Percentiles rank a stretch among this genome's conserved stretches.
Conservation (phyloP, 2,888 invertebrate genomes). For the Meghimatium bilineatum region DNA sequence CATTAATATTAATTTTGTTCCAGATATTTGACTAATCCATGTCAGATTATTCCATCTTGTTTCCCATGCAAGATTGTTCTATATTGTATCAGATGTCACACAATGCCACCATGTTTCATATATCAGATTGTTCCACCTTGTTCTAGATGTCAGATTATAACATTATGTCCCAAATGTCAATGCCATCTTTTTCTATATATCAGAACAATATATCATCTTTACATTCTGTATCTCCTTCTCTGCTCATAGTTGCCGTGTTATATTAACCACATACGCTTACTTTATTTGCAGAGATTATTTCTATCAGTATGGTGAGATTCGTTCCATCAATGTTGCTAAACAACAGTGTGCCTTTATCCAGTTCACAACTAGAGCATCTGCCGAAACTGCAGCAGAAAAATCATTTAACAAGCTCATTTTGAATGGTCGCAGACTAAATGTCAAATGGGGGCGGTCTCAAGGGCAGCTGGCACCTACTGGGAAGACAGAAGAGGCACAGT, state of each 20-base stretch:
- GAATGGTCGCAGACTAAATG: conserved; percentile 88
- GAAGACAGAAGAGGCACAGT: conserved; percentile 66
- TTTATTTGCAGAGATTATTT: conserved; percentile 87
- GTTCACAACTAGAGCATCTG: conserved; percentile 91
- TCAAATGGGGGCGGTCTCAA: conserved; percentile 98
- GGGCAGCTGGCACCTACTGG: conserved; percentile 79
- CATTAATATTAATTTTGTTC: too few relatives aligned
- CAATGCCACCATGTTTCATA: too few relatives aligned
- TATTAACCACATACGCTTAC: too few relatives aligned
- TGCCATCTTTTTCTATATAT: too few relatives aligned
- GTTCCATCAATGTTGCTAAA: conserved; percentile 92
- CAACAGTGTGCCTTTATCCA: conserved; percentile 97
- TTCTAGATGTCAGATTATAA: too few relatives aligned
- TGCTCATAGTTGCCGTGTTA: neutral
- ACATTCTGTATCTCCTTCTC: neutral
- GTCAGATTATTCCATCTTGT: too few relatives aligned
- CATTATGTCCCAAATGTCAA: too few relatives aligned
- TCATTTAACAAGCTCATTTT: conserved; percentile 94
- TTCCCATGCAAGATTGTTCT: too few relatives aligned
- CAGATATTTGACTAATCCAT: too few relatives aligned
- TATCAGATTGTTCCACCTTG: too few relatives aligned
- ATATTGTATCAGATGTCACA: too few relatives aligned
- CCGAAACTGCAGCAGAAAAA: conserved; percentile 86
- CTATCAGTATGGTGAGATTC: conserved; percentile 98
- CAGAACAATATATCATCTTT: neutral